Base-by-base conservation (phyloP, 2,113 vertebrate genomes). In the Poecilia latipinna region DNA sequence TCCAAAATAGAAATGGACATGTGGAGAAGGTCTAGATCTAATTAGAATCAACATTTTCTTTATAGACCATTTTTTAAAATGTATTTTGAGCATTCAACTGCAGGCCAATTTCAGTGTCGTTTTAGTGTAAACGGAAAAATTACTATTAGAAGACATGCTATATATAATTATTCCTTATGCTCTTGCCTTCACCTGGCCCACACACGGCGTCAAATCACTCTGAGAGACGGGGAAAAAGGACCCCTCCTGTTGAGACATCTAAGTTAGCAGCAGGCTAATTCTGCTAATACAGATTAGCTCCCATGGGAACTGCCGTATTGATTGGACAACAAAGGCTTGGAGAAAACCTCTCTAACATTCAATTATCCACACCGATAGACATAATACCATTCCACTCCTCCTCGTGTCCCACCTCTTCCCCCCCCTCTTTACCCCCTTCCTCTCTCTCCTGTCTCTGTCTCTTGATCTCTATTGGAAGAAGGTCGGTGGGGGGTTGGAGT, bases 281-380 rank as follows among this genome's bases (percentile, higher is more conserved):
- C 92, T 86, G 89, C 93, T 95, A 94, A 95, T 94, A 94, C 91
- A 94, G 94, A 95, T 95, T 93, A 94, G 92, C 91, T 91, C 93
- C 87, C 85, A 79, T 79, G 91, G 91, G 93, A 90, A 85, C 86
- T 85, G 89, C 75, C 22, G 75, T 93, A 94, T 95, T 92, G 93
- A 94, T 94, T 92, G 93, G 92, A 94, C 94, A 93, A 94, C 94
- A 93, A 94, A 94, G 93, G 86, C 92, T 92, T 61, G 75, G 86
- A 90, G 91, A 93, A 93, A 94, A 93, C 90, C 77, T 86, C 87
- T 93, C 91, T 90, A 91, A 94, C 92, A 94, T 94, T 94, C 91
- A 94, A 92, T 94, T 94, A 94, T 92, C 93, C 92, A 92, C 93
- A 93, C 92, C 82, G 86, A 93, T 92, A 93, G 93, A 93, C 90